phyloP scores from a whole-genome alignment of 2,113 vertebrate species.

The Otis tarda region DNA sequence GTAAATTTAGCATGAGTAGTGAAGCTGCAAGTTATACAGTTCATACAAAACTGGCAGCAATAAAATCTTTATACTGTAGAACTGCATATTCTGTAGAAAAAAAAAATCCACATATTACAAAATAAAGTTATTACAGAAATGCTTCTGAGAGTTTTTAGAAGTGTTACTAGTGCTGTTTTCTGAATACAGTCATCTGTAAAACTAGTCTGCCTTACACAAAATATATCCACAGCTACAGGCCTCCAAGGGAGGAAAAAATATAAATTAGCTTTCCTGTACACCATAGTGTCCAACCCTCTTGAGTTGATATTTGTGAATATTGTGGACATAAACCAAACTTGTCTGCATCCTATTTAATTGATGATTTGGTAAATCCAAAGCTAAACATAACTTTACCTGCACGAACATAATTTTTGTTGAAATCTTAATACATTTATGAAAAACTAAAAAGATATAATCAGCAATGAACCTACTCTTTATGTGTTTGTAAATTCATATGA shows the following conservation, averaged over 20 bases:
- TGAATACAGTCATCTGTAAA: slow-evolving; percentile 1
- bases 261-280: neutral
- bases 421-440: neutral
- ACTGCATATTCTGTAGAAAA: neutral
- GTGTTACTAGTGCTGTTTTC: neutral
- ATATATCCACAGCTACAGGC: neutral
- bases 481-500: neutral
- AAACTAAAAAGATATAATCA: neutral
- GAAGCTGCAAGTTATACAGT: neutral
- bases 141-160: neutral
- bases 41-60: neutral
- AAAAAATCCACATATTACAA: neutral
- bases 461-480: neutral
- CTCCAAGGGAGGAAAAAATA: neutral
- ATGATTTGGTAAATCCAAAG: neutral
- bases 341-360: neutral
- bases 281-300: neutral
- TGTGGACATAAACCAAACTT: neutral
- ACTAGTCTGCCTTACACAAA: neutral
- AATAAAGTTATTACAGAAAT: neutral
- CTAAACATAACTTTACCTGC: neutral
- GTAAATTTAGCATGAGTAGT: neutral
- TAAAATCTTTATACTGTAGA: neutral
- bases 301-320: neutral
- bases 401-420: neutral